Percentiles rank a stretch among this genome's conserved stretches.
phyloP scores from a whole-genome alignment of 2,113 vertebrate species.

The Falco punctatus region DNA sequence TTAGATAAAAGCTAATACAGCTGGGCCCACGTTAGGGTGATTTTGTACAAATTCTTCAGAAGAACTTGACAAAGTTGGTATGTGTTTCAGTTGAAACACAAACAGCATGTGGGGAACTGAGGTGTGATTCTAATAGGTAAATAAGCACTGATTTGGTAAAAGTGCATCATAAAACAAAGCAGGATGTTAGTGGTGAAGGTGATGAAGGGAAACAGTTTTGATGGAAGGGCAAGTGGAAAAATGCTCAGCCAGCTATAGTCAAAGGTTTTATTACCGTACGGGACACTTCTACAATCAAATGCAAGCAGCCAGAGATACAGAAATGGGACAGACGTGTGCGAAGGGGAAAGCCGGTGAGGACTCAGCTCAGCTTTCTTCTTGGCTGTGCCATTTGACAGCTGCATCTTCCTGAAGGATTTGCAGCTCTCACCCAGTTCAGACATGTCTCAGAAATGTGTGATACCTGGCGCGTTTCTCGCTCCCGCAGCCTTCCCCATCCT shows the following conservation, averaged over 20 bases:
- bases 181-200: background rate
- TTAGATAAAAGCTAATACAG: background rate
- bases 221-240: background rate
- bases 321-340: rapidly evolving
- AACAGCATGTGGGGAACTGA: background rate
- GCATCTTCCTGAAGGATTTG: background rate
- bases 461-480: rapidly evolving
- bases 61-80: background rate
- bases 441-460: rapidly evolving
- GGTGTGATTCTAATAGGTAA: no score
- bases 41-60: background rate
- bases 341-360: background rate
- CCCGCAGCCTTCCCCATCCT: background rate
- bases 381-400: background rate
- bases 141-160: background rate
- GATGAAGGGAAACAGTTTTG: background rate
- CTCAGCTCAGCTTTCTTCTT: background rate
- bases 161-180: background rate
- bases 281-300: background rate
- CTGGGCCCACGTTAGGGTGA: background rate
- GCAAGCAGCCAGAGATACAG: background rate
- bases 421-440: rapidly evolving
- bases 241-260: rapidly evolving
- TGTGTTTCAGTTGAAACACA: background rate
- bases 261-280: rapidly evolving